Percentiles rank a stretch among this genome's conserved stretches.
These are phyloP conservation scores for Brachionus manjavacas DNA, from an alignment of 1,140 invertebrate species.

Conservation along the genomic window DNA sequence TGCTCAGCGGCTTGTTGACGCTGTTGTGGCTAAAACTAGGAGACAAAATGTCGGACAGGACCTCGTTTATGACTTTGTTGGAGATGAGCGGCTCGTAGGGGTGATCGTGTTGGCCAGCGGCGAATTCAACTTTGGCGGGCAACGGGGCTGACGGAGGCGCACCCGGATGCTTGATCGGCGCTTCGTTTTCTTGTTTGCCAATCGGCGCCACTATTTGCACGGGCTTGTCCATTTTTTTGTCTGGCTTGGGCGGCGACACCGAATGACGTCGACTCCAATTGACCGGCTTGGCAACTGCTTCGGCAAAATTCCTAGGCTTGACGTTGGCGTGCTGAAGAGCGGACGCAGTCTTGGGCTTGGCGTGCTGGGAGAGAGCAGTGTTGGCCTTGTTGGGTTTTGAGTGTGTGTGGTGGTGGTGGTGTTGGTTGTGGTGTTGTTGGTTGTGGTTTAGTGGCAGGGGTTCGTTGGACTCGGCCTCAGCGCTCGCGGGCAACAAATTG, in stretches of 20 bases:
- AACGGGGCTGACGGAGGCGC: conserved; percentile 22
- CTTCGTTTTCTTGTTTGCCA: background rate
- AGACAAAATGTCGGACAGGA: background rate
- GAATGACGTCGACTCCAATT: background rate
- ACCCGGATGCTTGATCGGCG: background rate
- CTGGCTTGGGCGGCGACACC: background rate
- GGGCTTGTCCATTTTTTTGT: background rate
- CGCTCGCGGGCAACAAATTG: background rate
- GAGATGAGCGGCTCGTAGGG: background rate
- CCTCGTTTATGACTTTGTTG: background rate
- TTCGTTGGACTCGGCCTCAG: background rate
- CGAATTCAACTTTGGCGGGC: background rate
- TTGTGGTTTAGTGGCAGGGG: too few species aligned
- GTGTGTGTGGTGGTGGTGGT: too few species aligned
- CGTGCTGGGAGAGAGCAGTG: too few species aligned
- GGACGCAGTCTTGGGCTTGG: background rate
- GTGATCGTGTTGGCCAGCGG: background rate
- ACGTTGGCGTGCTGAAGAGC: background rate
- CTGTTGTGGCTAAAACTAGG: background rate
- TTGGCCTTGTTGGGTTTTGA: too few species aligned
- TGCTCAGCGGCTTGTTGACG: background rate
- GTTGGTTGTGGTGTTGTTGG: too few species aligned
- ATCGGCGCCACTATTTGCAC: background rate
- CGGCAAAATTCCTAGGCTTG: conserved; percentile 36
- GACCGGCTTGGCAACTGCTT: conserved; percentile 38